Base-by-base conservation (phyloP, 2,888 invertebrate genomes). In the Criorhina ranunculi region DNA sequence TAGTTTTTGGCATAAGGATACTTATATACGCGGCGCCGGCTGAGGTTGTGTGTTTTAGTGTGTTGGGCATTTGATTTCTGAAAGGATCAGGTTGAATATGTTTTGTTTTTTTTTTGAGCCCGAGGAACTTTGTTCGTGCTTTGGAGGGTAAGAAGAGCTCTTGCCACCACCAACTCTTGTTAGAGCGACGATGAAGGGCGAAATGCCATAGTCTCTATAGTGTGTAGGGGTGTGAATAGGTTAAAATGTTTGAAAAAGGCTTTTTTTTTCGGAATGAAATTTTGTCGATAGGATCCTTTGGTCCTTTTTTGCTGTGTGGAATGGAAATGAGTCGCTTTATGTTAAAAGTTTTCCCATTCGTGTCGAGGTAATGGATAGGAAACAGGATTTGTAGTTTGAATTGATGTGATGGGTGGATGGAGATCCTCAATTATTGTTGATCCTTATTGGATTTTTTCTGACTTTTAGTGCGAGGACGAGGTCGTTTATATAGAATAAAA, bases 71-170 rank as follows among this genome's bases (percentile, higher is more conserved):
- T 57, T 49, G 77, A 77, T 77, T 77, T 77, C 15, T 24, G 53
- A 77, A 69, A 37, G 69, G 77, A 69, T 77, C 77, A 77, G 77
- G 77, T 77, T 77, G 77, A 77, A 53, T 44, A 44, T 55, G 24
- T 64, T 42, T 33, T 40, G n/a, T 40, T 44, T 64, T 42, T 33
- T 40, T 9, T 40, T 44, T 44, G 8, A 12, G 64, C 69, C 33
- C 69, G 35, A 35, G 35, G 57, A 70, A 70, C 70, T 57, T 70
- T 70, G 35, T 31, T 53, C 15, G 35, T 57, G 35, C 40, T 15
- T n/a, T n/a, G n/a, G 40, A 59, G 62, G 62, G 53, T 42, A 44
- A 40, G 15, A 64, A 64, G 24, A 44, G 24, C 64, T 37, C 37
- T 44, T 35, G 19, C 49, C 35, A 24, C 49, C 17, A 29, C 49